Percentiles rank a stretch among this genome's conserved stretches.
Evolutionary conservation across 2,113 vertebrate species (phyloP).

Genomic region (Cephalopholis sonnerati): DNA sequence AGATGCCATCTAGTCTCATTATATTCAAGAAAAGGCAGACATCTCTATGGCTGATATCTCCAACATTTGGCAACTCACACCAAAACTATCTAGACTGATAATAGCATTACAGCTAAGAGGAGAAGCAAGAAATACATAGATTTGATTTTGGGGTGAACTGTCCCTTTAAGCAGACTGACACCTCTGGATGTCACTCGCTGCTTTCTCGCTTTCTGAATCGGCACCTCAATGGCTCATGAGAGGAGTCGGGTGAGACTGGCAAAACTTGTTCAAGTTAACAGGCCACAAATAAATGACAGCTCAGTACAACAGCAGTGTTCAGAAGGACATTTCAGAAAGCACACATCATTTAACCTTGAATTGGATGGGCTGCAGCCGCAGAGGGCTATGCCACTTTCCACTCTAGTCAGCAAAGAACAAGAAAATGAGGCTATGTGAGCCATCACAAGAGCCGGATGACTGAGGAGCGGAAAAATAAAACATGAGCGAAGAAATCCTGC

Average conservation of each 20-base stretch:
- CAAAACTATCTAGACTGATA: no score
- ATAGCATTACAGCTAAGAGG: no score
- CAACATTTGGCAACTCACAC: no score
- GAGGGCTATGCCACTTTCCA: slow-evolving; percentile 50
- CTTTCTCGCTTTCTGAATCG: slow-evolving; percentile 18
- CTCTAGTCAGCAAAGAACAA: slow-evolving; percentile 66
- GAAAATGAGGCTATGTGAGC: slow-evolving; percentile 55
- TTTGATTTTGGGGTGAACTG: no score
- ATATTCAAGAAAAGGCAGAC: no score
- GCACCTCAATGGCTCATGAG: slow-evolving; percentile 24
- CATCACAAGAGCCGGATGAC: slow-evolving; percentile 23
- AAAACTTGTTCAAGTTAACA: slow-evolving; percentile 64
- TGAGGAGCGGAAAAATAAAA: slow-evolving; percentile 37
- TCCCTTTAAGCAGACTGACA: slow-evolving; percentile 2
- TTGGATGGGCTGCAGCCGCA: slow-evolving; percentile 54
- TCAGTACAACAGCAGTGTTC: slow-evolving; percentile 31
- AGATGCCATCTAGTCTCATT: no score
- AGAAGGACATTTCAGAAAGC: slow-evolving; percentile 62
- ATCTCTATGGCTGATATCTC: no score
- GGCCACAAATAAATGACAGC: slow-evolving; percentile 64
- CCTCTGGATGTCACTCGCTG: not conserved
- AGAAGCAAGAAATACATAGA: no score
- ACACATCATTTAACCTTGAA: slow-evolving; percentile 74
- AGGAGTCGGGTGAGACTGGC: slow-evolving; percentile 37
- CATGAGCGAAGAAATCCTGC: slow-evolving; percentile 5